Conservation (phyloP, 2,888 invertebrate species). For the Trachelus stipa region DNA sequence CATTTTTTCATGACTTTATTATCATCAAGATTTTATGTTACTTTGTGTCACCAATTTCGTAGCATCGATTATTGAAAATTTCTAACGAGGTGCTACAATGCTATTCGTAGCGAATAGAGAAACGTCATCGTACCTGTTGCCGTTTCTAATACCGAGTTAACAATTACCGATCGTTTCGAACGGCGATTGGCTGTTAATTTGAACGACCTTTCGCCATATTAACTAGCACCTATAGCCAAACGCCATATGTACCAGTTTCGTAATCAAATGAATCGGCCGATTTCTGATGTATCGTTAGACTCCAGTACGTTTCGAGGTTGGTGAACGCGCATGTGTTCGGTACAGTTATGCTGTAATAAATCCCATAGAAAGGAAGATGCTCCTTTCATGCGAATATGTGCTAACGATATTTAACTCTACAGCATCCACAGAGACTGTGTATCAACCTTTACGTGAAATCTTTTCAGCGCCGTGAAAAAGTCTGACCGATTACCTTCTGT, state of each 20-base stretch:
- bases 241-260: background rate
- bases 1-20: no score
- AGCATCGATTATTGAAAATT: background rate
- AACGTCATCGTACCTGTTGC: background rate
- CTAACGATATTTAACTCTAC: background rate
- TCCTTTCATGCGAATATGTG: slow-evolving; percentile 9
- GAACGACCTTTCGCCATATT: slow-evolving; percentile 17
- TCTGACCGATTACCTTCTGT: background rate
- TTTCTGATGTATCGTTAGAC: background rate
- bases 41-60: no score
- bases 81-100: background rate
- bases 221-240: background rate
- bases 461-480: background rate
- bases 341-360: slow-evolving; percentile 13
- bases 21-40: no score
- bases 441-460: background rate
- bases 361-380: slow-evolving; percentile 28
- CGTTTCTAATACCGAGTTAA: background rate
- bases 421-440: background rate
- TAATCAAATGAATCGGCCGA: background rate
- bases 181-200: slow-evolving; percentile 13
- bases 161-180: background rate
- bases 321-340: background rate
- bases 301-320: background rate
- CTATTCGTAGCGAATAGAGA: background rate